These are phyloP conservation scores for Chionis minor DNA, from an alignment of 2,113 vertebrate genomes.

Conservation along the genomic window DNA sequence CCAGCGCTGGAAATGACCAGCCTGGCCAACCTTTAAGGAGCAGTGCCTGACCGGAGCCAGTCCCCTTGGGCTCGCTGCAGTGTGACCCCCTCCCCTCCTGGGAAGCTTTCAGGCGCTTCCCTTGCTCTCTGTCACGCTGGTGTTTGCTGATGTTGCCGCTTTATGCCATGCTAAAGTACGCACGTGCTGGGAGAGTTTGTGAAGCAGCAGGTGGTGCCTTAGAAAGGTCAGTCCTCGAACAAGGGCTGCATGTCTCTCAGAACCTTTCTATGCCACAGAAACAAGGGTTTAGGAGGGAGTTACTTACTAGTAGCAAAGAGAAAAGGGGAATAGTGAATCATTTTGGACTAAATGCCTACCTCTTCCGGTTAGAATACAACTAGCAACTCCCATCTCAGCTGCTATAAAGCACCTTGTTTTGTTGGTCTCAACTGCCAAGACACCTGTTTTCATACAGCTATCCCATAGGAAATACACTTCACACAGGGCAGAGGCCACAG, in stretches of 20 bases:
- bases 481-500: neutral
- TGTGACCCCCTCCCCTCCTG: neutral
- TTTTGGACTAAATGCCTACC: neutral
- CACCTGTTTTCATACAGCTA: neutral
- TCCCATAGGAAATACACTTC: neutral
- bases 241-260: neutral
- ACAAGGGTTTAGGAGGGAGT: neutral
- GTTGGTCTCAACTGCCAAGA: neutral
- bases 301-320: neutral
- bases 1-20: neutral
- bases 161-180: neutral
- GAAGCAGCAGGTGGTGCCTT: neutral
- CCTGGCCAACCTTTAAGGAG: neutral
- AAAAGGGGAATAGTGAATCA: neutral
- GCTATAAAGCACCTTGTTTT: neutral
- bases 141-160: neutral
- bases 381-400: neutral
- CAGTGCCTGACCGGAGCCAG: neutral
- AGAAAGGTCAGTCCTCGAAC: neutral
- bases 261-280: neutral
- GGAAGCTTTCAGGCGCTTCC: neutral
- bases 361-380: neutral
- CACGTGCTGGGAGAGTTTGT: neutral
- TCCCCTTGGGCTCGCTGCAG: neutral
- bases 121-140: rapidly evolving